Conservation (phyloP, 2,888 invertebrate species). For the Lissocephala sabroskyi region DNA sequence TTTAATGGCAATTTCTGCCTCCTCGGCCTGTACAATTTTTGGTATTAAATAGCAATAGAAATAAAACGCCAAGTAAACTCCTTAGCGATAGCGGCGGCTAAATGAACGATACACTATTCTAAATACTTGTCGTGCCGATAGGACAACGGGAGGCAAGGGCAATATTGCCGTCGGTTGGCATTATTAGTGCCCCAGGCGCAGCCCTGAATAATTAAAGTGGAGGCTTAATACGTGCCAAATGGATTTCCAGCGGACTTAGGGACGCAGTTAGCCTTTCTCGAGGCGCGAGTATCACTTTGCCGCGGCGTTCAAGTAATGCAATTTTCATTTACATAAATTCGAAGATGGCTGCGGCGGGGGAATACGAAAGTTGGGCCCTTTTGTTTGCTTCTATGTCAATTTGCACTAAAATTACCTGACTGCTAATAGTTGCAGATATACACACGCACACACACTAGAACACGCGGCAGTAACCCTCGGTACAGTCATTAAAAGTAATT, state of each 20-base stretch:
- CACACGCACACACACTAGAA: conserved; percentile 7
- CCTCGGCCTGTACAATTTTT: too few relatives aligned
- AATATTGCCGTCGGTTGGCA: conserved; percentile 29
- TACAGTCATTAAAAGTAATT: conserved; percentile 59
- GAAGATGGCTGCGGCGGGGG: conserved; percentile 18
- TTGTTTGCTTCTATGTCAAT: conserved; percentile 57
- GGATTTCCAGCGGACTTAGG: conserved; percentile 30
- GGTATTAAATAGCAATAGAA: too few relatives aligned
- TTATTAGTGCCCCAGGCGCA: conserved; percentile 30
- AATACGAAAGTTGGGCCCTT: conserved; percentile 39
- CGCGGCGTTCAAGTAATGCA: conserved; percentile 45
- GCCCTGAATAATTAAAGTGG: conserved; percentile 56
- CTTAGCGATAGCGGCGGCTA: too few relatives aligned
- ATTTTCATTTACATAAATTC: conserved; percentile 62
- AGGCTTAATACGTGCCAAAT: conserved; percentile 59
- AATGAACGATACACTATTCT: too few relatives aligned
- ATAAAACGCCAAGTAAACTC: too few relatives aligned
- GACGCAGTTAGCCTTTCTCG: too few relatives aligned
- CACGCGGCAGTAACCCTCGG: too few relatives aligned
- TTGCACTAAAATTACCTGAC: conserved; percentile 58
- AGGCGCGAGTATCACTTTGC: conserved; percentile 6
- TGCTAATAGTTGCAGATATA: conserved; percentile 57
- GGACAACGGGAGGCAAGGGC: too few relatives aligned
- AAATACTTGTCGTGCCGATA: too few relatives aligned
- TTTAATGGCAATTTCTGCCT: too few relatives aligned